phyloP scores from a whole-genome alignment of 2,888 invertebrate species.

The Amaurobius ferox region DNA sequence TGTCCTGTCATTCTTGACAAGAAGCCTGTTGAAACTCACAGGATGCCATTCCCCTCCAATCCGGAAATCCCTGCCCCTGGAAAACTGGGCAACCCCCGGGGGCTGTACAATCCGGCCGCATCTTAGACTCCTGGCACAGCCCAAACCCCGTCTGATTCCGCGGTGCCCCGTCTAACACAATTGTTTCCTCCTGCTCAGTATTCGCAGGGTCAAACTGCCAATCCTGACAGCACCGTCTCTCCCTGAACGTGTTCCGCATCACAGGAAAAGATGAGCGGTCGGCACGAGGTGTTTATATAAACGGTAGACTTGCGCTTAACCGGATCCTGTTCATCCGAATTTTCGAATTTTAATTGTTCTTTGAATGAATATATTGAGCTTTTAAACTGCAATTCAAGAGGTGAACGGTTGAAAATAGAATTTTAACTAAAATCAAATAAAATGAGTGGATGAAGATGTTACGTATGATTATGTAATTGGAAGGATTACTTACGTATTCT shows the following conservation, averaged over 20 bases:
- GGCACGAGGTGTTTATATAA: too few relatives aligned
- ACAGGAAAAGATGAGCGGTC: background rate
- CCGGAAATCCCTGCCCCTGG: background rate
- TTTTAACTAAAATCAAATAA: too few relatives aligned
- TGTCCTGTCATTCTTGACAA: too few relatives aligned
- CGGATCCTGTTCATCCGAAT: too few relatives aligned
- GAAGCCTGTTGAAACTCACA: conserved; percentile 7
- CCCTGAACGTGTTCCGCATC: background rate
- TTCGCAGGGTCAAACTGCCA: background rate
- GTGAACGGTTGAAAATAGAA: too few relatives aligned
- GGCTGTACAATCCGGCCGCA: background rate
- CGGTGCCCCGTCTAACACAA: conserved; percentile 1
- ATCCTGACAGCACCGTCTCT: background rate
- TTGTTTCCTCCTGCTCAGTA: conserved; percentile 3
- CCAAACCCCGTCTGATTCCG: background rate
- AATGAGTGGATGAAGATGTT: too few relatives aligned
- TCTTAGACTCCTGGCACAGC: background rate
- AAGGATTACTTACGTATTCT: too few relatives aligned
- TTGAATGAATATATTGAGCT: too few relatives aligned
- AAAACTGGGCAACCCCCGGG: background rate
- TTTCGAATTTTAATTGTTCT: too few relatives aligned
- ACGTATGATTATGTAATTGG: too few relatives aligned
- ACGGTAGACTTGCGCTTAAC: too few relatives aligned
- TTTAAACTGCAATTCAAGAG: too few relatives aligned
- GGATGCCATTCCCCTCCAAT: background rate